These are phyloP conservation scores for Merodon equestris DNA, from an alignment of 2,888 invertebrate species.

Conservation along the genomic window DNA sequence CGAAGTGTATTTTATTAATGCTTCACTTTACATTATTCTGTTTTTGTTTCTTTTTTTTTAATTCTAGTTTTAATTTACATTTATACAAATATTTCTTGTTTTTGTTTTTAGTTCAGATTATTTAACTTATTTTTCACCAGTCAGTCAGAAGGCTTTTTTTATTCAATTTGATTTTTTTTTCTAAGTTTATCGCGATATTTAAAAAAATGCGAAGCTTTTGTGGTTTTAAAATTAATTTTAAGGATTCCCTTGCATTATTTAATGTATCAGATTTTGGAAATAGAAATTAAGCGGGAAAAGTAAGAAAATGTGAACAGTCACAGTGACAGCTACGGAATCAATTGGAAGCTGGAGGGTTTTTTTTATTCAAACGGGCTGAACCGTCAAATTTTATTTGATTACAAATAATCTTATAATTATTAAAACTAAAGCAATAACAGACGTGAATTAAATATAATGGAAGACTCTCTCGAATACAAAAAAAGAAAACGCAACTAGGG, in stretches of 20 bases:
- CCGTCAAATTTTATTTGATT: too few species aligned
- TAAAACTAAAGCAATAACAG: too few species aligned
- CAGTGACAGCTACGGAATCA: neutral
- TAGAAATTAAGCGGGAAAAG: conserved; percentile 16
- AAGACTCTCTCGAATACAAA: too few species aligned
- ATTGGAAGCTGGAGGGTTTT: neutral
- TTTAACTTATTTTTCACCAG: conserved; percentile 51
- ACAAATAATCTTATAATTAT: too few species aligned
- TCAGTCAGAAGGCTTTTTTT: conserved; percentile 66
- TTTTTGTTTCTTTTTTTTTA: conserved; percentile 34
- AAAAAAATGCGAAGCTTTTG: conserved; percentile 42
- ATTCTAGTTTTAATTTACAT: conserved; percentile 57
- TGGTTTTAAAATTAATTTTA: conserved; percentile 4
- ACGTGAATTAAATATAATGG: too few species aligned
- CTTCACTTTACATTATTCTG: conserved; percentile 42
- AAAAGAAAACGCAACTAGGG: too few species aligned
- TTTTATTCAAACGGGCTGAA: too few species aligned
- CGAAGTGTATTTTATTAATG: conserved; percentile 67
- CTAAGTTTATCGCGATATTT: conserved; percentile 25
- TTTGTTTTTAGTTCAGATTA: conserved; percentile 23
- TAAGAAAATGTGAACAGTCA: neutral
- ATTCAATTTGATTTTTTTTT: conserved; percentile 59
- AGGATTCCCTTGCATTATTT: conserved; percentile 36
- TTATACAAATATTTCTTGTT: conserved; percentile 58
- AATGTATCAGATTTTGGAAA: neutral